Evolutionary conservation across 1,140 invertebrate genomes (phyloP), one percentile per base, ranked within the genome.

Genomic region (Meteorus sp.): DNA sequence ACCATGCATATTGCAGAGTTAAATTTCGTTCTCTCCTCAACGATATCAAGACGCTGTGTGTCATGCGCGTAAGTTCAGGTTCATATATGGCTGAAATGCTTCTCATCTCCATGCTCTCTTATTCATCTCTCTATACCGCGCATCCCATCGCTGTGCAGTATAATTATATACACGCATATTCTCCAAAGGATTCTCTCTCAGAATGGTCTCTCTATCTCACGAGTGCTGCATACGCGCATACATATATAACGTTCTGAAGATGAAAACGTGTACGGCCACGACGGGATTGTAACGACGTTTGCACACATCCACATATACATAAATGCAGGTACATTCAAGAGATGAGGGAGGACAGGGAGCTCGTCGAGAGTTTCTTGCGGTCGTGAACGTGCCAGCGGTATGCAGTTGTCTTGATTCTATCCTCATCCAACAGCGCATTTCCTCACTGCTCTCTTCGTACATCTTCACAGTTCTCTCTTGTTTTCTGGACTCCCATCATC

Each of bases 81-180:
- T n/a, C n/a, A n/a, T n/a, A n/a, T n/a, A n/a, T n/a, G n/a, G n/a
- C n/a, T n/a, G n/a, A n/a, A n/a, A n/a, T n/a, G n/a, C n/a, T 39
- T 33, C n/a, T 33, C n/a, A 8, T 33, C n/a, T 33, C n/a, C 29
- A 33, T 33, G 7, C 1, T 33, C 23, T 9, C n/a, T 45, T 0
- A 27, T 23, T 27, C 7, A 5, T 29, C 8, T 27, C n/a, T 25
- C 37, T 41, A 19, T 3, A 15, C 17, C 6, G 25, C 23, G 15
- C 25, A 27, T 17, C 20, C 27, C n/a, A n/a, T 8, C 31, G 11
- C 44, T 48, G 22, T 56, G 23, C 13, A n/a, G 27, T 37, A 44
- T 48, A 56, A 56, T 56, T 56, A 56, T 39, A 7, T 9, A 25
- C n/a, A n/a, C 43, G 29, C 55, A 56, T 47, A 56, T 56, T 37